Conservation (phyloP, 2,797 vertebrate species). For the Chloroceryle amazona region DNA sequence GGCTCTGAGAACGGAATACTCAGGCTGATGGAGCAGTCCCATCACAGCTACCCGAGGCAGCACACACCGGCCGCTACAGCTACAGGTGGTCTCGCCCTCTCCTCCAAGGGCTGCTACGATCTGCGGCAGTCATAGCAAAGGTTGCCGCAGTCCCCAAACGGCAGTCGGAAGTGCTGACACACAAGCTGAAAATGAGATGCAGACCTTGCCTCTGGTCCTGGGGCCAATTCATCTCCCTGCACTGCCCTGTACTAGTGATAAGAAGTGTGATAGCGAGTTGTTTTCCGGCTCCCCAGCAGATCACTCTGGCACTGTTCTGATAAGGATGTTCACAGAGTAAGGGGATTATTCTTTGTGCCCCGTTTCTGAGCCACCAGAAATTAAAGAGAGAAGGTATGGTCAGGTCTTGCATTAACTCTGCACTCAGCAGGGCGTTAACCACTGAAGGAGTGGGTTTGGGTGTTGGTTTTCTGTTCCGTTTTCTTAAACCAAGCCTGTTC, state of each 20-base stretch:
- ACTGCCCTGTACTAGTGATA: neutral
- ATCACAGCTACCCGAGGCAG: neutral
- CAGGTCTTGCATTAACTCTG: neutral
- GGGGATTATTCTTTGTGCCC: neutral
- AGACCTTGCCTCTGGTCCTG: neutral
- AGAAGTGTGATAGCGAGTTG: neutral
- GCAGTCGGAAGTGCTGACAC: neutral
- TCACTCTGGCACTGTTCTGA: neutral
- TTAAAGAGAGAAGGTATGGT: neutral
- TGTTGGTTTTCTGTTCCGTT: neutral
- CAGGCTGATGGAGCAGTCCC: neutral
- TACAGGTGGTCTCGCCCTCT: neutral
- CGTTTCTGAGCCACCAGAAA: neutral
- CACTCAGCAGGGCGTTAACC: neutral
- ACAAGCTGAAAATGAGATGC: neutral
- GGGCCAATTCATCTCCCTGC: neutral
- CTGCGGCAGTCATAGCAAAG: neutral
- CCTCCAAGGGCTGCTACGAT: neutral
- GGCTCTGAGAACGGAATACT: neutral
- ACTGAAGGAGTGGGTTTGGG: neutral
- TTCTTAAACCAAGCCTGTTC: neutral
- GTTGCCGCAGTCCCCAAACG: neutral
- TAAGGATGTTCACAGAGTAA: neutral
- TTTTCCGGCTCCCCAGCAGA: neutral
- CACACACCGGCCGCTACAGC: accelerated